Percentiles rank a stretch among this genome's conserved stretches.
These are phyloP conservation scores for Cathartes aura DNA, from an alignment of 2,113 vertebrate genomes.

Conservation along the genomic window DNA sequence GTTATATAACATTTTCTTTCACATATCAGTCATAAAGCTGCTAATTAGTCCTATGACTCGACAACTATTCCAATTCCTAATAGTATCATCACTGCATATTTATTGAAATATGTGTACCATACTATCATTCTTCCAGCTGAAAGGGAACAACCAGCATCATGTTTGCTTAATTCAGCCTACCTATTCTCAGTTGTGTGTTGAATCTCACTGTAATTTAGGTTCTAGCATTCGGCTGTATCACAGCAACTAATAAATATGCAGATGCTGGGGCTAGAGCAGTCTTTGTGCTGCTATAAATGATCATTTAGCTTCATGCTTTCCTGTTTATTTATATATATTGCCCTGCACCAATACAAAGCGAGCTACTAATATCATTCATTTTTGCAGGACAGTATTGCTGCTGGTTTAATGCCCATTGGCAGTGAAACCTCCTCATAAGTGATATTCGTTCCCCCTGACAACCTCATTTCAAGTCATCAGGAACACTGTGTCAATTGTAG, in stretches of 20 bases:
- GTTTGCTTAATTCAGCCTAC: neutral
- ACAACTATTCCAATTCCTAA: neutral
- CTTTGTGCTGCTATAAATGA: neutral
- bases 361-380: neutral
- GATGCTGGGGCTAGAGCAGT: neutral
- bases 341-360: neutral
- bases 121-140: neutral
- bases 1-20: neutral
- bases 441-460: neutral
- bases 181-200: neutral
- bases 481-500: neutral
- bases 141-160: neutral
- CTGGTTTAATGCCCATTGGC: neutral
- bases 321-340: neutral
- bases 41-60: neutral
- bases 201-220: neutral
- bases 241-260: neutral
- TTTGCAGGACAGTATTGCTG: neutral
- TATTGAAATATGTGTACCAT: neutral
- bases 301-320: neutral
- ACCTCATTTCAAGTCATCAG: neutral
- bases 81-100: neutral
- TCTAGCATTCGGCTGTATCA: neutral
- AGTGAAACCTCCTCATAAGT: neutral
- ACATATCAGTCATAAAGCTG: constrained; percentile 19